These are phyloP conservation scores for Apomyelois bistriatella DNA, from an alignment of 2,888 invertebrate genomes.

Conservation along the genomic window DNA sequence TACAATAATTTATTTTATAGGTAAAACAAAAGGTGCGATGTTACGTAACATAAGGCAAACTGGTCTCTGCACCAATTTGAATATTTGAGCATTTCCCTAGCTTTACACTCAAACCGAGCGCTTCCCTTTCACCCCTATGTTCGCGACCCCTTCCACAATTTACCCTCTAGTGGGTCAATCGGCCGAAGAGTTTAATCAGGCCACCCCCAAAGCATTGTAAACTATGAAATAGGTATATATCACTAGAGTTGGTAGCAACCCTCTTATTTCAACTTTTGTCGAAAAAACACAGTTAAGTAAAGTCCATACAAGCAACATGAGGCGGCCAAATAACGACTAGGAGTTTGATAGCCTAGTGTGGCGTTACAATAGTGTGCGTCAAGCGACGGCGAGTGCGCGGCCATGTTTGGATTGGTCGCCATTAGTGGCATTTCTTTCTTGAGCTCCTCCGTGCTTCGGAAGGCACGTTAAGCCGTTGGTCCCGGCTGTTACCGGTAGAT, in stretches of 20 bases:
- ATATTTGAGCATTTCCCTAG: neutral
- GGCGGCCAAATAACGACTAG: too few species aligned
- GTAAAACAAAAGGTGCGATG: too few species aligned
- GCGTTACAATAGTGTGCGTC: too few species aligned
- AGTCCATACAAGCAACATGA: too few species aligned
- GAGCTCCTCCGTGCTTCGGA: too few species aligned
- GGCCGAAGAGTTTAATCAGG: constrained; percentile 9
- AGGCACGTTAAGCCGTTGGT: too few species aligned
- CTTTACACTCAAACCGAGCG: neutral
- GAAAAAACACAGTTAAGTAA: neutral
- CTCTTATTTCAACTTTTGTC: neutral
- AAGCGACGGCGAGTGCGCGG: too few species aligned
- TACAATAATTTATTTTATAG: too few species aligned
- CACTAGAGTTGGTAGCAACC: neutral
- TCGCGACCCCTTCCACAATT: constrained; percentile 4
- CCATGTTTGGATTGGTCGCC: too few species aligned
- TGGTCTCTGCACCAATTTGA: neutral
- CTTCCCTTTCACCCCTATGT: neutral
- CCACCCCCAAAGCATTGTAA: constrained; percentile 2
- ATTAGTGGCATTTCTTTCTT: too few species aligned
- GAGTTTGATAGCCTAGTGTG: too few species aligned
- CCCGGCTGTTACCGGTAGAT: too few species aligned
- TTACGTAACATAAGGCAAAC: neutral
- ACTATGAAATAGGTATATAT: neutral
- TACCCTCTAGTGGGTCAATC: constrained; percentile 8